Percentiles rank a stretch among this genome's conserved stretches.
Evolutionary conservation across 2,888 invertebrate species (phyloP).

Genomic region (Griposia aprilina): DNA sequence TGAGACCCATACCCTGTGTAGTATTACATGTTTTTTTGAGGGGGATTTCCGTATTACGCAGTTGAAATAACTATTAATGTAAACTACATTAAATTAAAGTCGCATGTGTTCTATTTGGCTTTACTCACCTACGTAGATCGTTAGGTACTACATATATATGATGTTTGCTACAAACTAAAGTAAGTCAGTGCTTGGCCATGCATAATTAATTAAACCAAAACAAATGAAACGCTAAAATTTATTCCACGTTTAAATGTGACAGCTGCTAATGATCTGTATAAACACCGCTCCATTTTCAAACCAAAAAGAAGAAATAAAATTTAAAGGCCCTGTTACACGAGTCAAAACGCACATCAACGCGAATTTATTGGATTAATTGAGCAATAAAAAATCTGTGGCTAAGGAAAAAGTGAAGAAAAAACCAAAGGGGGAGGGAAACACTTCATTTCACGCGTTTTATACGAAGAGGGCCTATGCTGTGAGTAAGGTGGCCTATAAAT

Average conservation of each 20-base stretch:
- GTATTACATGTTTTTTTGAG: constrained; percentile 41
- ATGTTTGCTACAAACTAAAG: constrained; percentile 17
- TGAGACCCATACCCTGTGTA: constrained; percentile 59
- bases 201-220: constrained; percentile 12
- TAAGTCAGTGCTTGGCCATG: neutral
- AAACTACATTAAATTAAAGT: neutral
- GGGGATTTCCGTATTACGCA: constrained; percentile 25
- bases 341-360: constrained; percentile 75
- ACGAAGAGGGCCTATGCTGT: constrained; percentile 78
- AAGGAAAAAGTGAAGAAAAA: constrained; percentile 69
- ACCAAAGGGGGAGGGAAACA: constrained; percentile 81
- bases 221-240: constrained; percentile 38
- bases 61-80: constrained; percentile 10
- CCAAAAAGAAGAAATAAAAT: constrained; percentile 68
- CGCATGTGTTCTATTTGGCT: neutral
- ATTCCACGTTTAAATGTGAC: constrained; percentile 56
- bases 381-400: constrained; percentile 84
- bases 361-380: constrained; percentile 85
- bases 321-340: constrained; percentile 74
- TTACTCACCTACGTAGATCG: neutral
- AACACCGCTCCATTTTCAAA: constrained; percentile 55
- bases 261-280: constrained; percentile 58
- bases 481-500: constrained; percentile 86
- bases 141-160: neutral
- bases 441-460: constrained; percentile 90